Percentiles rank a stretch among this genome's conserved stretches.
Conservation (phyloP, 2,888 invertebrate species). For the Latrodectus elegans region DNA sequence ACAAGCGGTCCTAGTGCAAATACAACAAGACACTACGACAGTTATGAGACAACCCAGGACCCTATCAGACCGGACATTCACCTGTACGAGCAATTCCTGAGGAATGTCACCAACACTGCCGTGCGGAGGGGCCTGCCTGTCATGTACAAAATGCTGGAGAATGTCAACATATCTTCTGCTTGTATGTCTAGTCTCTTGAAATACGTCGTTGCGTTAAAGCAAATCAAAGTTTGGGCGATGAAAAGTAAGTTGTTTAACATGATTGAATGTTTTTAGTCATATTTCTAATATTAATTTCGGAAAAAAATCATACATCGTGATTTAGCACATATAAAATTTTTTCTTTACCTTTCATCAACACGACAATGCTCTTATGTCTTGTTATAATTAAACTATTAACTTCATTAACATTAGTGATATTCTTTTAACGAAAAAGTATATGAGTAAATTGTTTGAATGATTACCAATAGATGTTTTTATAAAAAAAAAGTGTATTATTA, state of each 20-base stretch:
- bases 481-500: too few species aligned
- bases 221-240: conserved; percentile 65
- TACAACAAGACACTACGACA: not conserved
- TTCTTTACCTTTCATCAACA: too few species aligned
- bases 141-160: conserved; percentile 34
- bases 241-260: conserved; percentile 35
- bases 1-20: not conserved
- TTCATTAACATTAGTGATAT: too few species aligned
- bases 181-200: conserved; percentile 55
- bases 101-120: conserved; percentile 43
- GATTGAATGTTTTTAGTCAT: too few species aligned
- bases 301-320: too few species aligned
- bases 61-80: conserved; percentile 23
- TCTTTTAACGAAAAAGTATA: too few species aligned
- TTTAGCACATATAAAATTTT: too few species aligned
- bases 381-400: too few species aligned
- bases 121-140: conserved; percentile 39
- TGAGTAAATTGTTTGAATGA: too few species aligned
- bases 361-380: too few species aligned
- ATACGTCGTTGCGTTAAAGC: conserved; percentile 42
- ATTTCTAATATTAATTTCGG: too few species aligned
- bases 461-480: too few species aligned
- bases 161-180: conserved; percentile 44
- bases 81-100: conserved; percentile 43
- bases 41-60: not conserved